Evolutionary conservation across 2,888 invertebrate genomes (phyloP), one percentile per base, ranked within the genome.

Genomic region (Drosophila putrida): DNA sequence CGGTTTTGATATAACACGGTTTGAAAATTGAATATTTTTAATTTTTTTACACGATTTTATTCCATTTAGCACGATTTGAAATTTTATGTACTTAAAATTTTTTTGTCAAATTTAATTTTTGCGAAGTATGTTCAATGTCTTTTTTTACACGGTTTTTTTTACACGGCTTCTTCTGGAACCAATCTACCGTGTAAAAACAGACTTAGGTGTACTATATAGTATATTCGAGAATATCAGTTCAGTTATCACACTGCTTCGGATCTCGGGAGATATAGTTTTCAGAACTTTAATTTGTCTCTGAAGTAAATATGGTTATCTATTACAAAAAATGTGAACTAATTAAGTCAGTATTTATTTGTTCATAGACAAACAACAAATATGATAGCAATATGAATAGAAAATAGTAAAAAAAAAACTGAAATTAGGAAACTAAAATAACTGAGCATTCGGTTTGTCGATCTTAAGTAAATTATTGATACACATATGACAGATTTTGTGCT

Each of bases 401-500:
- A 35, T 2, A 6, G 11, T n/a, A 35, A 13, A n/a, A 4, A 15
- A 15, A 15, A 11, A 8, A 1, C 28, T 13, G 13, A 51, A 51
- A 8, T 15, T 4, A 38, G 8, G n/a, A 27, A 13, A 10, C 10
- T 10, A 3, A 27, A 46, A 46, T 13, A 46, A 46, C 44, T 27
- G 6, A 57, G 55, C 28, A 43, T n/a, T 11, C 15, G 8, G 28
- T 38, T 59, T 50, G 31, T 28, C 6, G 27, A 13, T 36, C 27
- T 33, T 1, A 62, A 54, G 39, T 31, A 44, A 27, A 10, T 47
- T 9, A 0, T 20, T 11, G 0, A 27, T 20, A 20, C 3, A 20
- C 41, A 20, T 66, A 1, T 20, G 6, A 31, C 28, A 63, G 55
- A 44, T 54, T 72, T 66, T 36, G 58, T 31, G 51, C 68, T 39